Evolutionary conservation across 1,140 invertebrate genomes (phyloP).

Genomic region (Delia radicum): DNA sequence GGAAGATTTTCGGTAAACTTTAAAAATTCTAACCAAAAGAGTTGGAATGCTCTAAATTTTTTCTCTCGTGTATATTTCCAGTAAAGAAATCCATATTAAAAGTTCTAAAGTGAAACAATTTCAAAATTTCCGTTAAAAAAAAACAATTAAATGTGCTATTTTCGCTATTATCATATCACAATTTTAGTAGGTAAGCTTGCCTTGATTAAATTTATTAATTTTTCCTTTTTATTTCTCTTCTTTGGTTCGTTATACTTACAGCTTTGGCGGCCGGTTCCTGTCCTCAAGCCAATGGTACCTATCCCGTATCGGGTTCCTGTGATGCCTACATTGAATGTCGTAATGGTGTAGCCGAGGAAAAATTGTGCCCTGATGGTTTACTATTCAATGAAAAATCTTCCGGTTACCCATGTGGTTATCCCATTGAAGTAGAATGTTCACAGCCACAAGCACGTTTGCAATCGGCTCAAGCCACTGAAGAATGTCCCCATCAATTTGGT

Average conservation of each 20-base stretch:
- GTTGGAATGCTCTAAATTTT: no score
- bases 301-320: slow-evolving; percentile 69
- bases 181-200: slow-evolving; percentile 25
- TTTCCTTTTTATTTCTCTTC: slow-evolving; percentile 23
- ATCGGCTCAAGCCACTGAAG: slow-evolving; percentile 62
- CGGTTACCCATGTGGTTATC: slow-evolving; percentile 80
- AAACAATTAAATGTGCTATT: no score
- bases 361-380: slow-evolving; percentile 81
- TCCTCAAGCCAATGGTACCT: slow-evolving; percentile 55
- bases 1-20: no score
- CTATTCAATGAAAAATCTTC: slow-evolving; percentile 75
- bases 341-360: slow-evolving; percentile 73
- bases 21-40: no score
- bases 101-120: no score
- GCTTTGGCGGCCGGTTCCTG: slow-evolving; percentile 36
- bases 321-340: slow-evolving; percentile 68
- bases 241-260: slow-evolving; percentile 27
- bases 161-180: slow-evolving; percentile 5
- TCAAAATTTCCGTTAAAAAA: no score
- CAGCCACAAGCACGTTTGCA: slow-evolving; percentile 64
- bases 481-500: slow-evolving; percentile 84
- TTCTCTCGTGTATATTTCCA: no score
- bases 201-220: slow-evolving; percentile 24
- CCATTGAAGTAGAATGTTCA: slow-evolving; percentile 76
- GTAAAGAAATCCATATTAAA: no score